Percentiles rank a stretch among this genome's conserved stretches.
Evolutionary conservation across 1,140 invertebrate species (phyloP).

Genomic region (Maniola jurtina): DNA sequence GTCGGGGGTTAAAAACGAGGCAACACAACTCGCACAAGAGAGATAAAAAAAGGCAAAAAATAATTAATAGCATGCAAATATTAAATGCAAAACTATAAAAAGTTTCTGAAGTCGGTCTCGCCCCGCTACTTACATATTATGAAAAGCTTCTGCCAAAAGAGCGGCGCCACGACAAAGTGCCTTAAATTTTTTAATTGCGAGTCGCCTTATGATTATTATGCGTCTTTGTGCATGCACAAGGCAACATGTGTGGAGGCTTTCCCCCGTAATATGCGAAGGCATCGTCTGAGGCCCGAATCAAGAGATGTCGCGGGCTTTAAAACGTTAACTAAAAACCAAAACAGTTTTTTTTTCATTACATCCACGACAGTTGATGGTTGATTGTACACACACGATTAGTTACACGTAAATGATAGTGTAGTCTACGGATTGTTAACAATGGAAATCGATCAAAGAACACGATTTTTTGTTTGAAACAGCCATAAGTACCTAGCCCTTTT

Average conservation of each 20-base stretch:
- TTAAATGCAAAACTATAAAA: conserved; percentile 25
- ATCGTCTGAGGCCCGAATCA: conserved; percentile 31
- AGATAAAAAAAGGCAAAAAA: conserved; percentile 18
- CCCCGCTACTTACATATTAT: conserved; percentile 37
- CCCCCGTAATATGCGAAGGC: conserved; percentile 39
- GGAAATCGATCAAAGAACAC: too few relatives aligned
- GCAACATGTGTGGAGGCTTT: conserved; percentile 61
- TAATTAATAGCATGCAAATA: conserved; percentile 19
- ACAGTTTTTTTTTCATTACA: too few relatives aligned
- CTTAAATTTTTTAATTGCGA: conserved; percentile 77
- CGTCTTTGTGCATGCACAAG: conserved; percentile 71
- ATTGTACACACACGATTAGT: too few relatives aligned
- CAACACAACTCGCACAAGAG: neutral
- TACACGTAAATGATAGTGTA: too few relatives aligned
- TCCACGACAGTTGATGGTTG: too few relatives aligned
- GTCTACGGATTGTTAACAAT: too few relatives aligned
- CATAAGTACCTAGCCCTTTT: too few relatives aligned
- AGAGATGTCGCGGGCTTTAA: conserved; percentile 27
- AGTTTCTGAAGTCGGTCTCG: conserved; percentile 23
- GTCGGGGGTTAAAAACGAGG: too few relatives aligned
- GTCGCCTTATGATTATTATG: conserved; percentile 73
- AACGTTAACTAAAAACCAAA: neutral
- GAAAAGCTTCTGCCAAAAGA: conserved; percentile 46
- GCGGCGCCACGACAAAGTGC: conserved; percentile 62
- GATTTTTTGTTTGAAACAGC: too few relatives aligned